Evolutionary conservation across 2,797 vertebrate genomes (phyloP).

Genomic region (Aphelocoma californica): DNA sequence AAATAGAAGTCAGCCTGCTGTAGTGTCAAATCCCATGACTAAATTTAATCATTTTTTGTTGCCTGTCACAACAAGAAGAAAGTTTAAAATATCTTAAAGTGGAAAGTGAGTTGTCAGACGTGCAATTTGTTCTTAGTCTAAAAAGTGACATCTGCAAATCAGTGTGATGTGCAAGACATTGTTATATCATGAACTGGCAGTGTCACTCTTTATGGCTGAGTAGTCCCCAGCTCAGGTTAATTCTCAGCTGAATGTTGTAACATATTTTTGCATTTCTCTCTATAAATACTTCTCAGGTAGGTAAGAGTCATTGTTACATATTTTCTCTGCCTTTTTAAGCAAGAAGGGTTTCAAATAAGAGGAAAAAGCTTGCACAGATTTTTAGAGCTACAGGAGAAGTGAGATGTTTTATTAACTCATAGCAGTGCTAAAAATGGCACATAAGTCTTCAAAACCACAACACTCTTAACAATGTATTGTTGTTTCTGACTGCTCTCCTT

Average conservation of each 20-base stretch:
- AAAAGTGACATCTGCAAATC: slow-evolving; percentile 67
- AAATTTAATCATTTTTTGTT: slow-evolving; percentile 84
- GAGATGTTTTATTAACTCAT: background rate
- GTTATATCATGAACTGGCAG: background rate
- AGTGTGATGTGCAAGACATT: slow-evolving; percentile 21
- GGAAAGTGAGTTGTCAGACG: slow-evolving; percentile 78
- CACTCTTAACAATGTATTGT: background rate
- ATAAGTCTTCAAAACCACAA: background rate
- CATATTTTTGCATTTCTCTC: background rate
- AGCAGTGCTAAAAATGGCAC: background rate
- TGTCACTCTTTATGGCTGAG: slow-evolving; percentile 22
- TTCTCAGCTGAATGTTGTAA: slow-evolving; percentile 37
- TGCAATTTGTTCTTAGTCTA: slow-evolving; percentile 77
- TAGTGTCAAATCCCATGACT: slow-evolving; percentile 83
- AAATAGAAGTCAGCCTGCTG: slow-evolving; percentile 87
- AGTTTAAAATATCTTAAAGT: slow-evolving; percentile 80
- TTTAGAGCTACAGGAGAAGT: background rate
- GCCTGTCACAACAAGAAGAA: slow-evolving; percentile 82
- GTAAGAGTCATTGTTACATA: background rate
- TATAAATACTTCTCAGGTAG: background rate
- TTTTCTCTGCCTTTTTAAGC: background rate
- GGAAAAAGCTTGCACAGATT: background rate
- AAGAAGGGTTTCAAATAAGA: background rate
- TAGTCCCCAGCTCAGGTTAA: slow-evolving; percentile 15
- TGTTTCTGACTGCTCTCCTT: background rate